Conservation (phyloP, 2,113 vertebrate genomes). For the Myotis yumanensis region DNA sequence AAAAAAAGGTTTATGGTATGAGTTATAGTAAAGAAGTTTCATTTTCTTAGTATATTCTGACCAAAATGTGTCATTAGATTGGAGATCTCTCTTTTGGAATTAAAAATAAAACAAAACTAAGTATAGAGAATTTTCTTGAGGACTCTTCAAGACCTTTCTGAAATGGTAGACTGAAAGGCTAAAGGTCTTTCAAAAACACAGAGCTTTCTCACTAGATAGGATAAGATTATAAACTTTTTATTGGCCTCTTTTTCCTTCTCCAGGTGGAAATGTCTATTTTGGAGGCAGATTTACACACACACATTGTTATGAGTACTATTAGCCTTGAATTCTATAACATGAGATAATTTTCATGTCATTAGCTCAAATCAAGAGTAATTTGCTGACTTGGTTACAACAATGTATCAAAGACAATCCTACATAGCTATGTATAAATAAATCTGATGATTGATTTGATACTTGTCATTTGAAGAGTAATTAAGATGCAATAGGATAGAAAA, state of each 20-base stretch:
- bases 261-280: neutral
- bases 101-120: neutral
- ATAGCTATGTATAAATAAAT: neutral
- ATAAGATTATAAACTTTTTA: neutral
- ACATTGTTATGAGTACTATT: neutral
- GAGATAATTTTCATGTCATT: conserved; percentile 30
- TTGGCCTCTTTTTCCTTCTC: neutral
- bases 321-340: neutral
- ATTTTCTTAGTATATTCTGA: conserved; percentile 51
- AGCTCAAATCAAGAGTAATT: neutral
- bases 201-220: conserved; percentile 17
- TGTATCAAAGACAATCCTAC: neutral
- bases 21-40: conserved; percentile 14
- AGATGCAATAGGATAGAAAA: neutral
- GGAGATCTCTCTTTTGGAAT: conserved; percentile 15
- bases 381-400: neutral
- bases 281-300: neutral
- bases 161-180: conserved; percentile 2
- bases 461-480: conserved; percentile 19
- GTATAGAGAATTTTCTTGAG: conserved; percentile 18
- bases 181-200: conserved; percentile 30
- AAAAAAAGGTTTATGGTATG: neutral
- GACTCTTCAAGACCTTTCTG: conserved; percentile 19
- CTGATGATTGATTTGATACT: neutral
- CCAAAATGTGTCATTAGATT: conserved; percentile 39